Evolutionary conservation across 2,113 vertebrate genomes (phyloP), one percentile per base, ranked within the genome.

Genomic region (Callorhinus ursinus): DNA sequence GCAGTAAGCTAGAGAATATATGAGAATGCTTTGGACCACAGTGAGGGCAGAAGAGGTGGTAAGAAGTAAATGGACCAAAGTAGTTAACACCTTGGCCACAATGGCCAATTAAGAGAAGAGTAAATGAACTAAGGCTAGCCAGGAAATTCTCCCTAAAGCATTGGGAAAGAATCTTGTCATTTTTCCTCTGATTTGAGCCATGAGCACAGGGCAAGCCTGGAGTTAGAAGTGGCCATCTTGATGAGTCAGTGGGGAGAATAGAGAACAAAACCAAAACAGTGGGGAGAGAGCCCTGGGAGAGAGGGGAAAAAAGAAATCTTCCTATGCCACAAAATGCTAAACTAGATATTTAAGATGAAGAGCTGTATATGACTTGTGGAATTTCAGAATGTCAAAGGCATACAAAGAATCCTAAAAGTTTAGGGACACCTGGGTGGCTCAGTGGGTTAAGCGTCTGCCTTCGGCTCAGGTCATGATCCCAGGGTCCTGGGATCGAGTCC

Each of bases 301-400:
- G 1, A 1, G 55, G 0, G 1, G 6, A 2, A 3, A 22, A 4
- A 7, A 26, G 42, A n/a, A 72, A 67, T 18, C 31, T 51, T 49
- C 46, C 39, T 21, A 16, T 6, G 36, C 26, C 24, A 59, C 69
- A 71, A 79, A 91, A 39, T 46, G 46, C 39, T 88, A 53, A 79
- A 4, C 46, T n/a, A 49, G 53, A 61, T 22, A 46, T 31, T 85
- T 19, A 6, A 26, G 15, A 31, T 11, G 15, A 9, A 26, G 9
- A 36, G 22, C 28, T 79, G 19, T 46, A 13, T 46, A 89, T 7
- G 33, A 79, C 59, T 51, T 74, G 55, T 81, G 85, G 85, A 85
- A 67, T 81, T 81, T 96, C 74, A 91, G 67, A 76, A 53, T 69
- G 82, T n/a, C 63, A 55, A 28, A 90, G 18, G 53, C 42, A 71